These are phyloP conservation scores for Caradrina kadenii DNA, from an alignment of 2,888 invertebrate species.

Conservation along the genomic window DNA sequence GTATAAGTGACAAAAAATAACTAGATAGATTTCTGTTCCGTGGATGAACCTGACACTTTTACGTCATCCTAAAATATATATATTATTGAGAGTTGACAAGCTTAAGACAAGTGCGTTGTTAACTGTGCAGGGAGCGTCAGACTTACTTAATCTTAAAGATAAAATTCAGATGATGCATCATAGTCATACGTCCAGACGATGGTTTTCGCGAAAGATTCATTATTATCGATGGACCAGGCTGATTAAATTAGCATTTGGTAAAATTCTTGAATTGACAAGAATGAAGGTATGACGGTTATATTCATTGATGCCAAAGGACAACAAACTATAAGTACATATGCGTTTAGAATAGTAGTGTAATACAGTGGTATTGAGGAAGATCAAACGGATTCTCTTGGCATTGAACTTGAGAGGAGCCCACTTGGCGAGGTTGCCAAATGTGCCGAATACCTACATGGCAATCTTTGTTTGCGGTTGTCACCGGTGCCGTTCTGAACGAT, in stretches of 20 bases:
- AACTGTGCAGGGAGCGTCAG: background rate
- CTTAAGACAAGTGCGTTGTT: background rate
- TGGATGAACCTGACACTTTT: no score
- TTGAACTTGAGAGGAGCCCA: conserved; percentile 83
- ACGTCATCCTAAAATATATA: no score
- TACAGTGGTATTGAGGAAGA: conserved; percentile 71
- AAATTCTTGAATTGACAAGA: conserved; percentile 14
- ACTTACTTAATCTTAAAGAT: background rate
- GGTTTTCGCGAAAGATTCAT: conserved; percentile 6
- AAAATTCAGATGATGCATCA: background rate
- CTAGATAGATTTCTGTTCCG: no score
- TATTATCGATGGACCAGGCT: conserved; percentile 1
- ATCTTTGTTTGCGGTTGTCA: conserved; percentile 51
- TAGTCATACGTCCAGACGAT: background rate
- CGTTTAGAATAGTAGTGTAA: conserved; percentile 71
- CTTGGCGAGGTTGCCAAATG: conserved; percentile 85
- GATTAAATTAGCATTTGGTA: background rate
- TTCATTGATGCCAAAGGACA: conserved; percentile 50
- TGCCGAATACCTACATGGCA: conserved; percentile 69
- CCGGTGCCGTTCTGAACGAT: conserved; percentile 17
- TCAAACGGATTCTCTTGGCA: conserved; percentile 85
- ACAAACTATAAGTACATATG: conserved; percentile 50
- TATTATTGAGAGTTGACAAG: no score
- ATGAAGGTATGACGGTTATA: conserved; percentile 27
- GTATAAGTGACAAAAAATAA: no score